phyloP scores from a whole-genome alignment of 2,113 vertebrate genomes.

The Lathamus discolor region DNA sequence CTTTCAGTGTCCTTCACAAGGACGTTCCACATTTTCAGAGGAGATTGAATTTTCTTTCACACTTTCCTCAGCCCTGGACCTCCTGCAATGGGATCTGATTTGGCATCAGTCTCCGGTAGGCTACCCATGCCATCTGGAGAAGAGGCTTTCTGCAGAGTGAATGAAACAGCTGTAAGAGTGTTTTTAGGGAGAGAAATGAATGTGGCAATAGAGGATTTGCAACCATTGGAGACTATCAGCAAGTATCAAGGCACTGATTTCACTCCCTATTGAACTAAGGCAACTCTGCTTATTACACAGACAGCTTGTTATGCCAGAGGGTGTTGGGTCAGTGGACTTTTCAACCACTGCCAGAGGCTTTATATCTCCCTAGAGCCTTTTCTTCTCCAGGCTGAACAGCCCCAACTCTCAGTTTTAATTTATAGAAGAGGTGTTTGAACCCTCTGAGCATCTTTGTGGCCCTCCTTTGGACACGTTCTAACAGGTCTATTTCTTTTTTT shows the following conservation, averaged over 20 bases:
- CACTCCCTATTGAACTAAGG: neutral
- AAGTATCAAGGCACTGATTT: constrained; percentile 9
- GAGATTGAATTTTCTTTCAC: neutral
- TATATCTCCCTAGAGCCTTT: neutral
- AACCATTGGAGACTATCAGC: neutral
- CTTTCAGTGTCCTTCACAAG: neutral
- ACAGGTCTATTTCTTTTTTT: neutral
- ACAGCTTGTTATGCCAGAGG: neutral
- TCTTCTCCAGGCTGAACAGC: neutral
- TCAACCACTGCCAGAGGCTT: neutral
- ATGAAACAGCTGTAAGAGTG: constrained; percentile 52
- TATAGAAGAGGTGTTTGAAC: neutral
- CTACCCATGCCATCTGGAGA: constrained; percentile 47
- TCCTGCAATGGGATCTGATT: neutral
- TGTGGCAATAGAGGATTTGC: constrained; percentile 4
- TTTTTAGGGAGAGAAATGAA: constrained; percentile 11
- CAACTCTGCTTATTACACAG: neutral
- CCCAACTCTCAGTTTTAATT: neutral
- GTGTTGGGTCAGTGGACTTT: constrained; percentile 14
- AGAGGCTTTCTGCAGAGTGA: constrained; percentile 29
- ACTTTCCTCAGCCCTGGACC: neutral
- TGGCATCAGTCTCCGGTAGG: neutral
- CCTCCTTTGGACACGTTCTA: neutral
- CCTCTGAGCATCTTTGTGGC: neutral
- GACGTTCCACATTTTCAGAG: neutral